Evolutionary conservation across 1,140 invertebrate genomes (phyloP), one percentile per base, ranked within the genome.

Genomic region (Carposina sasakii): DNA sequence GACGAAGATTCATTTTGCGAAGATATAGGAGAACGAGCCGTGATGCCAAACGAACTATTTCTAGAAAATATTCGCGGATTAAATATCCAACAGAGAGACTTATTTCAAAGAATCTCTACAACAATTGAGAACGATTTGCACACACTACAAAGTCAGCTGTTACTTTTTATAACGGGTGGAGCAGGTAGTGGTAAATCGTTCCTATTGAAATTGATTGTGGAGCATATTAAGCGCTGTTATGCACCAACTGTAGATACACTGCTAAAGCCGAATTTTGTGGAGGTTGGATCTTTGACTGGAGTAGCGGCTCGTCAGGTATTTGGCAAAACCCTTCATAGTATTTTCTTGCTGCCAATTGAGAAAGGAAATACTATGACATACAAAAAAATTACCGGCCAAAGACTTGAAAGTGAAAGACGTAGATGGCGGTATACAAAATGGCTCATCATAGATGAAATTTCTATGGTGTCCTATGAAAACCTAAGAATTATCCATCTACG

Each of bases 391-490:
- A 55, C 13, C 23, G 60, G 61, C 6, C 12, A 67, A 4, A 50
- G 2, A n/a, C 23, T 60, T 0, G 50, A 63, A 37, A 1, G 39
- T 5, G 53, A 67, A 54, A 48, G 63, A 40, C 52, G 54, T 41
- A 50, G 34, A 26, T 50, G 40, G 48, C 40, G 48, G 6, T 10
- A 50, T 10, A 59, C 57, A 8, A 39, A 56, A 26, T 67, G 58
- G 65, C 31, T 67, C 1, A 54, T 67, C 1, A 59, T 63, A 22
- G 56, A 63, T 16, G 54, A 63, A 55, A 62, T 67, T 31, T 64
- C 58, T 0, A 63, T 61, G 58, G 61, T 60, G 0, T 64, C 56
- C 0, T 64, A 62, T 31, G 53, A 63, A 34, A 63, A 46, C 23
- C 36, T 55, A 8, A 19, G 42, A 20, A 50, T 46, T 0, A 51